These are phyloP conservation scores for Coregonus suidteri DNA, from an alignment of 2,797 vertebrate species.

Conservation along the genomic window DNA sequence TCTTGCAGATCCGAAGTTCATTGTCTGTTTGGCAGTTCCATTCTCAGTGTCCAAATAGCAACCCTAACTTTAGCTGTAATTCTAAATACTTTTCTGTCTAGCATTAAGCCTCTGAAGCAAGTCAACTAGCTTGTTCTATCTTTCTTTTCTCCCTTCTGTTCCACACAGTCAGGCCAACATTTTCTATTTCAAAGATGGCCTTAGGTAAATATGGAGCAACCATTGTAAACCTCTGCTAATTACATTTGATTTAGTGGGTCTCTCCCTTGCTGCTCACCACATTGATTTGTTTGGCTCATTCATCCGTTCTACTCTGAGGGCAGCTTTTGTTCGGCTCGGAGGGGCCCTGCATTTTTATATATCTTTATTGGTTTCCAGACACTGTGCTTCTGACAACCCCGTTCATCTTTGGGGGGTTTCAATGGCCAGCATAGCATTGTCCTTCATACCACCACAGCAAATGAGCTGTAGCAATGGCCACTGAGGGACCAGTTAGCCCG, in stretches of 20 bases:
- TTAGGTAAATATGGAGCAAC: slow-evolving; percentile 8
- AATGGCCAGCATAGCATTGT: neutral
- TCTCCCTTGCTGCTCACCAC: neutral
- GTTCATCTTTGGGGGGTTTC: slow-evolving; percentile 4
- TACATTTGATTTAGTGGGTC: slow-evolving; percentile 1
- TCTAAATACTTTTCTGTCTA: neutral
- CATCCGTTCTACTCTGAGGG: neutral
- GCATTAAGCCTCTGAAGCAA: neutral
- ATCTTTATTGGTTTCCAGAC: slow-evolving; percentile 6
- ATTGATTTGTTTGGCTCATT: slow-evolving; percentile 2
- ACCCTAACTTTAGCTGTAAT: neutral
- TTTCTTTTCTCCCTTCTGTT: neutral
- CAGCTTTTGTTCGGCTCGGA: neutral
- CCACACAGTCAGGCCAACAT: neutral
- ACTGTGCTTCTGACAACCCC: neutral
- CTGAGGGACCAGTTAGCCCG: neutral
- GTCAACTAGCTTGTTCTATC: neutral
- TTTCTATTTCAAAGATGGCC: neutral
- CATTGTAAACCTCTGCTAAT: neutral
- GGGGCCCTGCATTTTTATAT: slow-evolving; percentile 3
- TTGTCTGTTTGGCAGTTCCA: neutral
- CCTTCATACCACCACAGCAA: neutral
- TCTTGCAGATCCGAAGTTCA: neutral
- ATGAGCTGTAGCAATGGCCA: slow-evolving; percentile 2
- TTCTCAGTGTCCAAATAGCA: neutral